Base-by-base conservation (phyloP, 2,113 vertebrate genomes). In the Sylvia atricapilla region DNA sequence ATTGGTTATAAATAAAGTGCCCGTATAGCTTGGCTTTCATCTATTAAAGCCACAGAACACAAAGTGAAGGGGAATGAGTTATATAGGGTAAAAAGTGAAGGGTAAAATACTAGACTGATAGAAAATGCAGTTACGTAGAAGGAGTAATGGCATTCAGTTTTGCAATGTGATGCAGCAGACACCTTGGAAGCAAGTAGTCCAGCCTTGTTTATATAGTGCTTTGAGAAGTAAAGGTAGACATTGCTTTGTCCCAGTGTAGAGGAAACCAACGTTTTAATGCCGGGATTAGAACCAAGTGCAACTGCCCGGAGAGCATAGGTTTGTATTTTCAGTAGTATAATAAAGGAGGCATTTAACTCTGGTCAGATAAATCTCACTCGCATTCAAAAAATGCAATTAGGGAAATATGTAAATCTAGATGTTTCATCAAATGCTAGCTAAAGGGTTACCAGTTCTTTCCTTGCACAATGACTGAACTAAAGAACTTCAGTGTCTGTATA, bases 391-490 rank as follows among this genome's bases (percentile, higher is more conserved):
- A 97, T 95, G 97, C 98, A 98, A 97, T 98, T 98, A 98, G 97
- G 97, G 97, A 98, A 98, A 98, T 98, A 98, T 98, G 98, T 98
- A 98, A 98, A 98, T 98, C 97, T 98, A 98, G 98, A 98, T 98
- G 98, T 98, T 98, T 97, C 97, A 98, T 98, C 97, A 98, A 98
- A 98, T 98, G 96, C 97, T 98, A 96, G 97, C 97, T 96, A 96
- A 98, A 87, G 96, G 97, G 97, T 98, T 98, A 97, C 96, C 97
- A 95, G 97, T 97, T 97, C 97, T 98, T 97, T 96, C 73, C 50
- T 24, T 97, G 96, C 97, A 98, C 98, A 98, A 98, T 98, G 98
- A 97, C 96, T 97, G 98, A 98, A 98, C 98, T 98, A 98, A 98
- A 98, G 98, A 97, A 98, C 98, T 97, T 97, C 93, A 97, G 97